Conservation (phyloP, 2,888 invertebrate genomes). For the Schrankia costaestrigalis region DNA sequence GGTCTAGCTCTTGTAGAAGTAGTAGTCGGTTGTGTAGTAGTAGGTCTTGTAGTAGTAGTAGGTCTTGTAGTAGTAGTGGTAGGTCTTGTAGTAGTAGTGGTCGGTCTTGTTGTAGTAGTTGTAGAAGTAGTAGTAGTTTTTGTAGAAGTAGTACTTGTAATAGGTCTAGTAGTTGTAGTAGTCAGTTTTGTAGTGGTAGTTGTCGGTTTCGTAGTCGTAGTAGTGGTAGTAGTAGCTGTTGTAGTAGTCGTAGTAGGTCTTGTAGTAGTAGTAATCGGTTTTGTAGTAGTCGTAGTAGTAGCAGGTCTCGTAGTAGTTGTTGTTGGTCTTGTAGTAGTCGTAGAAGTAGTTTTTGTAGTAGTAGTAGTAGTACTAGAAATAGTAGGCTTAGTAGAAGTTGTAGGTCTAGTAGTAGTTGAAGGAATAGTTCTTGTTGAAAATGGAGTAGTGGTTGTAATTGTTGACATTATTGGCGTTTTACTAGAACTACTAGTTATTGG, state of each 20-base stretch:
- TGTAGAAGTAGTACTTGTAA: background rate
- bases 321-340: background rate
- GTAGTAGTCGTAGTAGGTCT: background rate
- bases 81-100: too few relatives aligned
- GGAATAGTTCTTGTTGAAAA: too few relatives aligned
- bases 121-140: background rate
- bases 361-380: background rate
- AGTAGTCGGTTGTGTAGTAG: too few relatives aligned
- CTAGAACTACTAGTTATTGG: too few relatives aligned
- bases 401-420: background rate
- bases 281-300: background rate
- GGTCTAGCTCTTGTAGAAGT: too few relatives aligned
- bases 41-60: too few relatives aligned
- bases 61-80: too few relatives aligned
- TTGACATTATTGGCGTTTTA: too few relatives aligned
- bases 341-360: background rate
- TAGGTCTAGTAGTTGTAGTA: background rate
- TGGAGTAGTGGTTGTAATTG: too few relatives aligned
- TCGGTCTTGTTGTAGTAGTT: background rate
- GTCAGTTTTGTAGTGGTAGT: background rate
- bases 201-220: background rate
- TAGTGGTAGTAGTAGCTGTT: background rate
- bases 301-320: background rate
- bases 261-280: background rate
- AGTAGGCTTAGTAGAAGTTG: background rate